phyloP scores from a whole-genome alignment of 2,888 invertebrate species.

The Aspidiotus destructor region DNA sequence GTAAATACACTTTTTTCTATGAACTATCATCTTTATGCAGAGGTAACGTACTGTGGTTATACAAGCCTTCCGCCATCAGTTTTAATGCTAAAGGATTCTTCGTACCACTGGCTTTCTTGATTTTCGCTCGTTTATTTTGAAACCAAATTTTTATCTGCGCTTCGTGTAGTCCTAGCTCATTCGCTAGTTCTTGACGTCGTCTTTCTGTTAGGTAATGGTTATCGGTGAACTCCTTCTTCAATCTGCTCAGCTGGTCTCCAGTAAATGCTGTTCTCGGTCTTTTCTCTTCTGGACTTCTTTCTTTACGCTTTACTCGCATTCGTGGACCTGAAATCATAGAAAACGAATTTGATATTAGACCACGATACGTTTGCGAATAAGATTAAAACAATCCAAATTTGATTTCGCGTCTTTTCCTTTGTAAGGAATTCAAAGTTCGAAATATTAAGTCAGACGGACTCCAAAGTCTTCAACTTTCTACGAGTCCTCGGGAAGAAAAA shows the following conservation, averaged over 20 bases:
- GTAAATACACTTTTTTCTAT: conserved; percentile 44
- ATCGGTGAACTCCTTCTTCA: conserved; percentile 88
- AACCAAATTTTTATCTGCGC: conserved; percentile 98
- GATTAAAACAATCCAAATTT: too few species aligned
- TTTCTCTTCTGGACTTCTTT: conserved; percentile 57
- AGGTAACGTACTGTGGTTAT: conserved; percentile 76
- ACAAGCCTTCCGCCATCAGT: conserved; percentile 87
- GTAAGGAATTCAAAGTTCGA: too few species aligned
- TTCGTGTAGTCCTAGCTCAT: conserved; percentile 84
- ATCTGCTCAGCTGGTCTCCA: conserved; percentile 76
- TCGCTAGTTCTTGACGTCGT: conserved; percentile 78
- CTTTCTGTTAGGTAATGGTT: conserved; percentile 89
- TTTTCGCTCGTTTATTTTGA: conserved; percentile 92
- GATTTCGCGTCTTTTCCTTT: too few species aligned
- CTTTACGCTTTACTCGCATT: conserved; percentile 46
- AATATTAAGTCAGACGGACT: too few species aligned
- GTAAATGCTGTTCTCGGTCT: conserved; percentile 93
- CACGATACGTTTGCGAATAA: too few species aligned
- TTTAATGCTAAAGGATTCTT: conserved; percentile 78
- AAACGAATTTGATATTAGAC: too few species aligned
- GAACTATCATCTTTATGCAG: conserved; percentile 58
- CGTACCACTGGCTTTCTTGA: conserved; percentile 81
- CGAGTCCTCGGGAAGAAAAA: too few species aligned
- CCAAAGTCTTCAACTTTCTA: too few species aligned
- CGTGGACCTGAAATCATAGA: conserved; percentile 48